Evolutionary conservation across 2,797 vertebrate genomes (phyloP), one percentile per base, ranked within the genome.

Genomic region (Lagodon rhomboides): DNA sequence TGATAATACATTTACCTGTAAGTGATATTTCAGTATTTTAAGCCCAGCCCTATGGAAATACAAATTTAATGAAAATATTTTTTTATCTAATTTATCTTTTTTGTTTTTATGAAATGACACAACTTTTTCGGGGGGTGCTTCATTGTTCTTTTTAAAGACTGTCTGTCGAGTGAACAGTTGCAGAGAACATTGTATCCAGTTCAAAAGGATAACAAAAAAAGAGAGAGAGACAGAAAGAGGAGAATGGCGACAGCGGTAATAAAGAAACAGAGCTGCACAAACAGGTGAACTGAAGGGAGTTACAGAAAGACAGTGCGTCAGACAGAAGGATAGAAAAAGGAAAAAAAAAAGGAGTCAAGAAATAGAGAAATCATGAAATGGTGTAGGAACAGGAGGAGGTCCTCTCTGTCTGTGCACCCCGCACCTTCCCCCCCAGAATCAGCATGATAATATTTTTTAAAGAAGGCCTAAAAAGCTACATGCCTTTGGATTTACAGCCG

Each of bases 401-500:
- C 68, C 34, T 63, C 66, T 68, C 50, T 23, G 20, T 66, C 73
- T 73, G 53, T 59, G 50, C 51, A 43, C 73, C 68, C 67, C 74
- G 60, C 73, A 73, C 80, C 67, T 68, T 79, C 20, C 18, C 22
- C 18, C 41, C 22, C 34, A n/a, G 71, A 82, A 90, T 80, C 62
- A 79, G 75, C 82, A 82, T 60, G 83, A 91, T 91, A 85, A 89
- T 80, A 82, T 83, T 87, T 79, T 60, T 64, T 44, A 68, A 75
- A 86, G 73, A 89, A 76, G 50, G 73, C 67, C 76, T 82, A 75
- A 88, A 89, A 90, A 85, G 78, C 85, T 68, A 85, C 90, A 90
- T 90, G 89, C 82, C 86, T 87, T 85, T 91, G 94, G 94, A 95
- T 93, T 95, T 95, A 82, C 82, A 90, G 90, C 83, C 71, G 69